Percentiles rank a stretch among this genome's conserved stretches.
Evolutionary conservation across 2,113 vertebrate genomes (phyloP).

Genomic region (Ciconia boyciana): DNA sequence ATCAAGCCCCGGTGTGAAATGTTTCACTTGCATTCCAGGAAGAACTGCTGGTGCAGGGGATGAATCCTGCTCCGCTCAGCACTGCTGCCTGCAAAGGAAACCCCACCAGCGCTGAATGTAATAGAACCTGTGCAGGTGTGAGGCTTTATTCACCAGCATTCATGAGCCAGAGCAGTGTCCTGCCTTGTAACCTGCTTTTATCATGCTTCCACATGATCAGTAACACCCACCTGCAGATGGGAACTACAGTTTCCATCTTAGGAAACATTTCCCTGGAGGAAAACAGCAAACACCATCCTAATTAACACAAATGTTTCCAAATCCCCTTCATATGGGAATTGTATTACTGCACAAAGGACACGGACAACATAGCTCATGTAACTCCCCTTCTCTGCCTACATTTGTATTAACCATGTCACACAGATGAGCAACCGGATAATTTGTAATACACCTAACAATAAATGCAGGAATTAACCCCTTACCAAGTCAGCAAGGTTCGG

Average conservation of each 20-base stretch:
- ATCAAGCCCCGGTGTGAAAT: not conserved
- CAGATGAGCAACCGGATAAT: not conserved
- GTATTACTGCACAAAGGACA: not conserved
- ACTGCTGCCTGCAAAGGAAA: not conserved
- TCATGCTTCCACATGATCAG: not conserved
- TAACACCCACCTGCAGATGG: not conserved
- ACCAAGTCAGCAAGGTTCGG: slow-evolving; percentile 97
- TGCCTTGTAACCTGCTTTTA: not conserved
- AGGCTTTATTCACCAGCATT: not conserved
- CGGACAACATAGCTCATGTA: fast-evolving
- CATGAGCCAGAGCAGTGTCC: fast-evolving
- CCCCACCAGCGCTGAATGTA: not conserved
- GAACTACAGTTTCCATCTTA: not conserved
- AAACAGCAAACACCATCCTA: not conserved
- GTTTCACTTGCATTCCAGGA: not conserved
- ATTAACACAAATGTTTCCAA: not conserved
- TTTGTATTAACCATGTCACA: not conserved
- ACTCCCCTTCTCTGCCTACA: not conserved
- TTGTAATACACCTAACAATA: not conserved
- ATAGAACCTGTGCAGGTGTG: not conserved
- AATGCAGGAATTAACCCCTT: slow-evolving; percentile 13
- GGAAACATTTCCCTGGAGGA: not conserved
- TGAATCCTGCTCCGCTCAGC: not conserved
- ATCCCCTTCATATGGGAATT: not conserved
- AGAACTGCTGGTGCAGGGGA: not conserved